Percentiles rank a stretch among this genome's conserved stretches.
Conservation (phyloP, 1,140 invertebrate species). For the Hylaeus anthracinus region DNA sequence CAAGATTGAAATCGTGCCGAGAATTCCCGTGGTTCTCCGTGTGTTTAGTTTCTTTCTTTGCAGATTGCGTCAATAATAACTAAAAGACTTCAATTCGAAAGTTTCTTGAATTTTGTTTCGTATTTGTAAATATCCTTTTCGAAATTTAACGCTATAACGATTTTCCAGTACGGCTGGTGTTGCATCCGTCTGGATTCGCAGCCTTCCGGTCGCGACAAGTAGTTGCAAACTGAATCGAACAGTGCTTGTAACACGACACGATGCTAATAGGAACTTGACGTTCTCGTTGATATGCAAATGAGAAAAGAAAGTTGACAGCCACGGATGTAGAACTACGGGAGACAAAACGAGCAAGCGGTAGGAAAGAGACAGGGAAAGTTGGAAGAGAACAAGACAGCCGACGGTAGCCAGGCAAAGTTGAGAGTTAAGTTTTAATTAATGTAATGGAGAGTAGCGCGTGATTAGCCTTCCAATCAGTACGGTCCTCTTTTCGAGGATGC, state of each 20-base stretch:
- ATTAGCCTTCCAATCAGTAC: conserved; percentile 74
- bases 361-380: conserved; percentile 14
- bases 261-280: not conserved
- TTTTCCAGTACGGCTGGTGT: no score
- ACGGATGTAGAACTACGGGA: not conserved
- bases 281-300: conserved; percentile 26
- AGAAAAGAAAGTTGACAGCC: conserved; percentile 3
- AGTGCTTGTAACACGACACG: not conserved
- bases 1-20: not conserved
- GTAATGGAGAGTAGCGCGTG: conserved; percentile 77
- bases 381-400: conserved; percentile 37
- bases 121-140: no score
- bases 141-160: no score
- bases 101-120: no score
- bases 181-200: no score
- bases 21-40: no score
- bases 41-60: no score
- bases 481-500: conserved; percentile 42
- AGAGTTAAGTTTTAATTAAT: conserved; percentile 79
- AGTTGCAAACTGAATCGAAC: not conserved
- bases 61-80: no score
- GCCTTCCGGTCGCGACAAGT: no score
- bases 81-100: no score
- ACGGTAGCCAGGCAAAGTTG: conserved; percentile 58
- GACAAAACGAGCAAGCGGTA: conserved; percentile 19